Evolutionary conservation across 2,888 invertebrate species (phyloP), one percentile per base, ranked within the genome.

Genomic region (Peribatodes rhomboidaria): DNA sequence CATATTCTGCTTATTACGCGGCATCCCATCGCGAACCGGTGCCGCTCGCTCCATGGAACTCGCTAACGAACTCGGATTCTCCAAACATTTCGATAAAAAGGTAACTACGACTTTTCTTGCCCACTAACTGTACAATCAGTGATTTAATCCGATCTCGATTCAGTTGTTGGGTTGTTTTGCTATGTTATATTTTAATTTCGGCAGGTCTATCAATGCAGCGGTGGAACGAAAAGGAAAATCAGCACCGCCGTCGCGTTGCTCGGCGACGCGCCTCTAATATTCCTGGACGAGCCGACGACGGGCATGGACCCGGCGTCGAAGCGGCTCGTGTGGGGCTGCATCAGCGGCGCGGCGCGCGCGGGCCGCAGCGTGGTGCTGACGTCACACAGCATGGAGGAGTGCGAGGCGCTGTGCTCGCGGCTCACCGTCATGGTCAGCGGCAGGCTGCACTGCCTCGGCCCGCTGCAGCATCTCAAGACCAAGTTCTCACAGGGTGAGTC

Each of bases 221-320:
- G 96, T 18, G 96, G 96, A 14, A 96, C 96, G 69, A 96, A 96
- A 81, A 89, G 96, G 49, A 96, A 97, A 85, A 88, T 97, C n/a
- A 96, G 96, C 70, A 95, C 96, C 9, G 96, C 96, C 0, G 90
- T 97, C 1, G 95, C 96, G 0, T 85, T 97, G 33, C 87, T 97
- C 18, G 96, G 96, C 0, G 94, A 95, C 74, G 95, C 97, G 0
- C 94, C 95, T 1, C 91, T 97, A 0, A 92, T 96, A 33, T 96
- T 95, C 76, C 87, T 96, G 46, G 96, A 96, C 81, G 95, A 95
- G 77, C 96, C 95, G 0, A 95, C 95, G 4, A 94, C 94, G 52
- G 97, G 97, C 41, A 97, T 97, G 96, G 97, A 98, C 80, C 96
- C 97, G 1, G 96, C 96, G 2, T 96, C 97, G 0, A 95, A 97